Base-by-base conservation (phyloP, 2,888 invertebrate genomes). In the Stenoptilia bipunctidactyla region DNA sequence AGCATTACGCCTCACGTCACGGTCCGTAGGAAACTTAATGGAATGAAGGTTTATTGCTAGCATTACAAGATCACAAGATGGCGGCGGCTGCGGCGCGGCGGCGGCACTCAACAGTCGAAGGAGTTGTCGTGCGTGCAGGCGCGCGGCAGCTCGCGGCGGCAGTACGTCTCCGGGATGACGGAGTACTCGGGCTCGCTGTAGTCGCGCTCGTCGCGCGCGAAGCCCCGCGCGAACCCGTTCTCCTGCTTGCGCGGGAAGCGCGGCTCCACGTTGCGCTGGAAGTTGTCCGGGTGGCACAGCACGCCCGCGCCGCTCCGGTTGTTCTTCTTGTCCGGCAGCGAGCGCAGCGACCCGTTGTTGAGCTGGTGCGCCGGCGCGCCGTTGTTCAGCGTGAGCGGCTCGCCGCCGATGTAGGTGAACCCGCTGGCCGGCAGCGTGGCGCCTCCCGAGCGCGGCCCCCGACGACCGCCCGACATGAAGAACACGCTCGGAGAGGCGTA, bases 401-500 rank as follows among this genome's bases (percentile, higher is more conserved):
- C 90, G 50, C 89, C 88, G 58, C 90, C 89, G 61, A 91, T 89
- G 82, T 91, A 91, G 50, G 91, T 90, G 85, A 91, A 91, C 48
- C 91, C 91, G 71, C 89, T 88, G 61, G 89, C 91, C 66, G 88
- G 89, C 65, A 87, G 87, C 60, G 87, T 88, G 60, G 86, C 87
- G 74, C 87, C 77, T 52, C 73, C 80, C 73, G 74, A 73, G 70
- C 73, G 76, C 54, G 60, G 74, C 66, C 70, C 74, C 74, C 86
- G 79, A 59, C 83, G 85, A 60, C 85, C 86, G 63, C 86, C 87
- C 57, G 90, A 89, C 86, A 91, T 85, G 88, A 89, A 91, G 86
- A 86, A 91, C 79, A 87, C 91, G 89, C 86, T 90, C 86, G 88
- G 90, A 86, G 93, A 92, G 89, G 93, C 93, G 92, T 93, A 92